Conservation (phyloP, 2,113 vertebrate genomes). For the Microcebus tavaratra region DNA sequence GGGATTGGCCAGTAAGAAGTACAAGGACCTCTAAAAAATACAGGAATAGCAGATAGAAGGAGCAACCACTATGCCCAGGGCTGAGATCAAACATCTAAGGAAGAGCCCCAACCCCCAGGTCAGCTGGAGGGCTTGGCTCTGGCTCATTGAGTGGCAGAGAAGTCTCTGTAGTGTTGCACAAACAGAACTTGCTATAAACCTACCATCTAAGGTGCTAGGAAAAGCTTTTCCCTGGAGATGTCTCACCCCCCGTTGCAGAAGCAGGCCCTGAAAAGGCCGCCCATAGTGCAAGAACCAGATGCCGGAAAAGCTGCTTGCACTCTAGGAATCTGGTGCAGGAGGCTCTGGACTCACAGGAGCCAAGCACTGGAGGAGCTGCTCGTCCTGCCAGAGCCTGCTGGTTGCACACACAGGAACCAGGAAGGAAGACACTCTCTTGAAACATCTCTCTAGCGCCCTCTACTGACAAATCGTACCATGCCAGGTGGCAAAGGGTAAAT, state of each 20-base stretch:
- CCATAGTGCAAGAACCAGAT: not conserved
- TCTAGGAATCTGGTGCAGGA: not conserved
- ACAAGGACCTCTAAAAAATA: not conserved
- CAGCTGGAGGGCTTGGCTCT: not conserved
- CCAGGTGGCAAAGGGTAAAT: not conserved
- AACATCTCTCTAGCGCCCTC: not conserved
- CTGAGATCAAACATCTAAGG: too few relatives aligned
- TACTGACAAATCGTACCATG: not conserved
- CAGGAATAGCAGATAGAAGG: not conserved
- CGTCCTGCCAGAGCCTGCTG: not conserved
- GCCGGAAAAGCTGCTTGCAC: not conserved
- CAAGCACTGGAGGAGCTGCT: not conserved
- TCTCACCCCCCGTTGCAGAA: too few relatives aligned
- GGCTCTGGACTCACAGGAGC: not conserved
- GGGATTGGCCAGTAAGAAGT: not conserved
- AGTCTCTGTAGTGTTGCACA: rapidly evolving
- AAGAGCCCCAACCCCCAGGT: not conserved
- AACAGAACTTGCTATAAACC: not conserved
- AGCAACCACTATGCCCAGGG: not conserved
- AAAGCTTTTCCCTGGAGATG: not conserved
- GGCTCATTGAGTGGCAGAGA: not conserved
- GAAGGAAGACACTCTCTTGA: not conserved
- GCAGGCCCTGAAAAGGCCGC: not conserved
- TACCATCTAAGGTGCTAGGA: not conserved
- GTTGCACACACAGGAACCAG: not conserved